Conservation (phyloP, 2,797 vertebrate genomes). For the Parauchenoglanis punctatus region DNA sequence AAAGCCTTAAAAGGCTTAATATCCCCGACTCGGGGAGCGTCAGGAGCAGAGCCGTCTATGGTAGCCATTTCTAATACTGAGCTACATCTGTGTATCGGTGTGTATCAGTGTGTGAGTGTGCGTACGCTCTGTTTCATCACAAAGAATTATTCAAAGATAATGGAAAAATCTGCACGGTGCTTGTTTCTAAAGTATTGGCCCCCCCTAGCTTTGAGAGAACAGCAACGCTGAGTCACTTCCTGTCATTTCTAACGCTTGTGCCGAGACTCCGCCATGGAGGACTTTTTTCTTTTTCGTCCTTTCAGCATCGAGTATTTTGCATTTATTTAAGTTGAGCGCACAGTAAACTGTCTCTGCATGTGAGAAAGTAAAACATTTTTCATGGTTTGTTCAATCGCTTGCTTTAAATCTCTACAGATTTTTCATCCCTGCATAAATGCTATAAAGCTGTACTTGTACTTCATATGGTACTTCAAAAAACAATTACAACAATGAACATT, state of each 20-base stretch:
- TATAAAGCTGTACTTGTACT: too few species aligned
- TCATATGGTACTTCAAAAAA: too few species aligned
- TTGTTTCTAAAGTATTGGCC: background rate
- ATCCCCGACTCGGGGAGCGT: background rate
- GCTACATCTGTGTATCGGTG: background rate
- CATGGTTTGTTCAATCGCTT: too few species aligned
- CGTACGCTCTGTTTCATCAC: background rate
- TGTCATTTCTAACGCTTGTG: background rate
- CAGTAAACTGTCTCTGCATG: too few species aligned
- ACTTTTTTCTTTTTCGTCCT: background rate
- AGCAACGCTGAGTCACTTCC: slow-evolving; percentile 9
- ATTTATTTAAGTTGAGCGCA: too few species aligned
- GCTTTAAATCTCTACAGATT: too few species aligned
- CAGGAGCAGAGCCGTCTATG: background rate
- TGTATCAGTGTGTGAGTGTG: background rate
- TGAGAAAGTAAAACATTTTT: too few species aligned
- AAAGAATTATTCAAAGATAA: background rate
- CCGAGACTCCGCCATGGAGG: background rate
- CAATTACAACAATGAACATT: too few species aligned
- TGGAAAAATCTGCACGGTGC: background rate
- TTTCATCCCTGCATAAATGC: too few species aligned
- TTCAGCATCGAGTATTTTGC: too few species aligned
- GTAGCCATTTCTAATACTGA: background rate
- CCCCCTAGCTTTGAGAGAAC: background rate
- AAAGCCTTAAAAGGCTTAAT: background rate